phyloP scores from a whole-genome alignment of 2,113 vertebrate genomes.

The Mustela nigripes region DNA sequence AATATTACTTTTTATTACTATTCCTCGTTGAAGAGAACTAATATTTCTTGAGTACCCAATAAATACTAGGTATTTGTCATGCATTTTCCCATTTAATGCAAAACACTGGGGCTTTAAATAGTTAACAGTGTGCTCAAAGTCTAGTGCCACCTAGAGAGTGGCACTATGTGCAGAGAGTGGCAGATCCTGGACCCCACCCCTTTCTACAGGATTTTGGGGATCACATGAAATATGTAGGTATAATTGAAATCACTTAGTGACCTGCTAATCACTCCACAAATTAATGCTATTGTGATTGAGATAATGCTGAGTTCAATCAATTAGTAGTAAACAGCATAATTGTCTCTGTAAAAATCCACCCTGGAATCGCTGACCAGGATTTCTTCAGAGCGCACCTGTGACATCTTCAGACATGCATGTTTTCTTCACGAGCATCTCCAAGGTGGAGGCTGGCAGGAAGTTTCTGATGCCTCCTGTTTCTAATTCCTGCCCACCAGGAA shows the following conservation, averaged over 20 bases:
- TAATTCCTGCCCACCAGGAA: background rate
- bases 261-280: conserved; percentile 33
- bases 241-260: conserved; percentile 52
- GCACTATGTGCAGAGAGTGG: background rate
- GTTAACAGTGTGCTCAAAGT: background rate
- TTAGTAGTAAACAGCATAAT: conserved; percentile 18
- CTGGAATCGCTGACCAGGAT: background rate
- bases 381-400: background rate
- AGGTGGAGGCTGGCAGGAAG: background rate
- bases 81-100: background rate
- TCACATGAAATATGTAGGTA: conserved; percentile 28
- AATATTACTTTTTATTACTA: background rate
- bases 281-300: conserved; percentile 47
- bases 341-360: background rate
- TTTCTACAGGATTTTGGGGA: conserved; percentile 7
- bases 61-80: background rate
- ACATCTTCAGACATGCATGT: background rate
- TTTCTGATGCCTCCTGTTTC: background rate
- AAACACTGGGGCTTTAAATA: conserved; percentile 9
- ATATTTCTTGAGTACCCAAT: conserved; percentile 40
- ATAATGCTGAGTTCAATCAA: conserved; percentile 22
- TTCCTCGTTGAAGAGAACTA: conserved; percentile 10
- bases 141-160: background rate
- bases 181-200: background rate
- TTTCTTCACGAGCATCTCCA: background rate